Evolutionary conservation across 2,797 vertebrate species (phyloP), one percentile per base, ranked within the genome.

Genomic region (Bryconaethiops microstoma): DNA sequence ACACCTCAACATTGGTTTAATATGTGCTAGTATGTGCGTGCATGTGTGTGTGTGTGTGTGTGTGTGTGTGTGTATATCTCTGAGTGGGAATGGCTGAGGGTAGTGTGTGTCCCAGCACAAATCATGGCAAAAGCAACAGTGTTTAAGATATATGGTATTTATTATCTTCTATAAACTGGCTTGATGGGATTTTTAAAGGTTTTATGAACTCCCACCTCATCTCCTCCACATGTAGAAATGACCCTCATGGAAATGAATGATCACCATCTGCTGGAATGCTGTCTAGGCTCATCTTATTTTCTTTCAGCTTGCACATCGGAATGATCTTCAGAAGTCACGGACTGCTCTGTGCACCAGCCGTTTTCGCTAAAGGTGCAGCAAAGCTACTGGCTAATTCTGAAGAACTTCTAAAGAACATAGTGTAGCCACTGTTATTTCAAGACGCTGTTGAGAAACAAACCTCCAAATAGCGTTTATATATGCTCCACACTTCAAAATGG

Each of bases 1-100:
- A 91, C 83, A 88, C 85, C 88, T 92, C 89, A 90, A 68, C 67
- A 64, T 88, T 79, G 85, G 78, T 83, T 84, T 76, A 78, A 85
- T 88, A 85, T 84, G 88, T 82, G 83, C 82, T 81, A 75, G 70
- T 39, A 62, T 71, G 79, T 78, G 75, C 35, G 45, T 6, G 39
- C 23, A 17, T 29, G 25, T 63, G 25, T 17, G 23, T 35, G 50
- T 78, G 6, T 64, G 64, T 82, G 54, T 77, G 68, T 77, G 76
- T 74, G 68, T 77, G 74, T 80, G 50, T 78, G 9, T 64, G 64
- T 82, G 54, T 77, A 74, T 75, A 68, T 65, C 54, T 78, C 45
- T 23, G 60, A 68, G 71, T 64, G 8, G 39, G 57, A 64, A 73
- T 54, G 63, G 17, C 12, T 74, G 63, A 82, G 74, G 17, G 64